phyloP scores from a whole-genome alignment of 2,113 vertebrate species.

The Galbula dea region DNA sequence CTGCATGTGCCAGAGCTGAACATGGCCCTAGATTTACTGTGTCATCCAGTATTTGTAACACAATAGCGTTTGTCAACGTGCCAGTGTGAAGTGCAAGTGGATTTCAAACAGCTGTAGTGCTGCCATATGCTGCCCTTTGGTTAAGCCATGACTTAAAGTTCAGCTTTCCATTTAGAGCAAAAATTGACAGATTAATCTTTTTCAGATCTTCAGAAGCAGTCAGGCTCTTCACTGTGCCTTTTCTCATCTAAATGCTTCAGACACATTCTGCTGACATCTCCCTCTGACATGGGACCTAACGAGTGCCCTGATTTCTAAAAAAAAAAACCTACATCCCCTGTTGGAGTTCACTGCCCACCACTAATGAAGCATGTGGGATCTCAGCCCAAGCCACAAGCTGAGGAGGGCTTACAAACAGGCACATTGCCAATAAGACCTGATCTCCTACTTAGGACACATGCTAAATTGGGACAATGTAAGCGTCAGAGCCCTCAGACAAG shows the following conservation, averaged over 20 bases:
- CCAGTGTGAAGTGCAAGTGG: conserved; percentile 23
- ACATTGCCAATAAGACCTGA: background rate
- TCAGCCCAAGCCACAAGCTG: background rate
- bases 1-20: background rate
- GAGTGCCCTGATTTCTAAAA: background rate
- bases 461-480: accelerated
- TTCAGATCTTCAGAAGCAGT: background rate
- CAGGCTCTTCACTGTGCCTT: background rate
- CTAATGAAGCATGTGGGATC: background rate
- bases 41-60: conserved; percentile 18
- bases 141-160: conserved; percentile 50
- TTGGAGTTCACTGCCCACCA: background rate
- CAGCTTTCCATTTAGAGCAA: conserved; percentile 43
- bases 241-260: background rate
- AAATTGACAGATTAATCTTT: conserved; percentile 45
- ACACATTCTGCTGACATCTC: background rate
- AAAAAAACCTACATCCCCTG: background rate
- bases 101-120: conserved; percentile 50
- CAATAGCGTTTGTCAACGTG: conserved; percentile 30
- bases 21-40: conserved; percentile 16
- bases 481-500: background rate
- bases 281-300: background rate
- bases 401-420: background rate
- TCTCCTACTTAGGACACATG: background rate
- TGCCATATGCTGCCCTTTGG: conserved; percentile 55